Conservation (phyloP, 2,888 invertebrate species). For the Plemyria rubiginata region DNA sequence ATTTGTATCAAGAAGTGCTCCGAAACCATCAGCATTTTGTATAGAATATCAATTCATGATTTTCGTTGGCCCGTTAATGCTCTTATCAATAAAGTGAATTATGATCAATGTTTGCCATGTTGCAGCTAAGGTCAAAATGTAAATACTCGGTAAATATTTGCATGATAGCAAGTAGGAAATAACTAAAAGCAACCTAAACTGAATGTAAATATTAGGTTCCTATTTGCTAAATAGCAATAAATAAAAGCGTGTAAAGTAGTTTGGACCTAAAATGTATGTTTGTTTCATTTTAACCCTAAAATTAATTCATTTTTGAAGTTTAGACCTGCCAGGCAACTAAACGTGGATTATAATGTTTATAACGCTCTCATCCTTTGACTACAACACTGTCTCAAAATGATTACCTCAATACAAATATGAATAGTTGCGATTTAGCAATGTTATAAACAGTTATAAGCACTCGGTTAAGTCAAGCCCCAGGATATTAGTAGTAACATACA, state of each 20-base stretch:
- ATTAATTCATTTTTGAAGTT: no score
- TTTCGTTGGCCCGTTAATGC: constrained; percentile 9
- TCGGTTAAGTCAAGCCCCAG: constrained; percentile 46
- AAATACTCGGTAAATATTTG: background rate
- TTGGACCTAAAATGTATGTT: no score
- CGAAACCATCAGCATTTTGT: constrained; percentile 17
- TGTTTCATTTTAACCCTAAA: no score
- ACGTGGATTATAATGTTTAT: background rate
- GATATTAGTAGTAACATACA: constrained; percentile 36
- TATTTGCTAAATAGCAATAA: no score
- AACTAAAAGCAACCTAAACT: no score
- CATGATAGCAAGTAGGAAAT: background rate
- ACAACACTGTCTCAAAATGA: constrained; percentile 54
- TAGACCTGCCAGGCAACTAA: background rate
- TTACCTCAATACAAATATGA: constrained; percentile 57
- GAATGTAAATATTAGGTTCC: no score
- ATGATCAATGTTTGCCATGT: constrained; percentile 11
- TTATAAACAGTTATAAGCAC: constrained; percentile 57
- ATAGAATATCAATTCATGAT: constrained; percentile 25
- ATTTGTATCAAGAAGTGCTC: constrained; percentile 19
- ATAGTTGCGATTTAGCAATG: constrained; percentile 63
- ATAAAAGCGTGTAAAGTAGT: no score
- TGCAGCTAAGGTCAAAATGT: background rate
- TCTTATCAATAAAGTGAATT: constrained; percentile 21
- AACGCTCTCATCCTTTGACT: background rate